phyloP scores from a whole-genome alignment of 1,140 invertebrate genomes.

The Conus ventricosus region DNA sequence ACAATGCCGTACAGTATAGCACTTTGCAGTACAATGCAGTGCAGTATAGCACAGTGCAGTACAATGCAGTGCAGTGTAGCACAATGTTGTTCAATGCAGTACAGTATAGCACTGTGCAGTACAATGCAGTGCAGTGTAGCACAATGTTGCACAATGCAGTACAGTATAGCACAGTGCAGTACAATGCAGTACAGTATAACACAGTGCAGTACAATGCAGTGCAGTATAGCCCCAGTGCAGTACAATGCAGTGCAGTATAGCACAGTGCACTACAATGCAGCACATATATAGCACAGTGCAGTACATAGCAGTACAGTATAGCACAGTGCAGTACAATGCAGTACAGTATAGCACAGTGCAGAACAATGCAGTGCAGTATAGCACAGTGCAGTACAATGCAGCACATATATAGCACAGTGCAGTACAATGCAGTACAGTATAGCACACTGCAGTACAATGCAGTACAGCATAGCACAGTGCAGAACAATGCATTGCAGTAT shows the following conservation, averaged over 20 bases:
- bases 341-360: background rate
- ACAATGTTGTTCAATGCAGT: background rate
- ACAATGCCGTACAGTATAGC: background rate
- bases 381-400: background rate
- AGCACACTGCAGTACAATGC: background rate
- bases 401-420: background rate
- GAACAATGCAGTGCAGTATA: background rate
- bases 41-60: background rate
- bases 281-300: background rate
- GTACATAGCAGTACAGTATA: background rate
- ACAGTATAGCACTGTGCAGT: no score
- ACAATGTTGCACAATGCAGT: background rate
- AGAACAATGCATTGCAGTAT: no score
- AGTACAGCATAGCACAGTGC: no score
- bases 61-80: background rate
- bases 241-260: background rate
- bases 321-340: background rate
- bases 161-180: background rate
- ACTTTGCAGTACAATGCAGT: background rate
- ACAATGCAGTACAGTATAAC: background rate
- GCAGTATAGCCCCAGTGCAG: background rate
- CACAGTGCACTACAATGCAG: background rate
- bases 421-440: background rate
- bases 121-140: background rate
- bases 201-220: background rate